Conservation (phyloP, 1,140 invertebrate genomes). For the Nasonia giraulti region DNA sequence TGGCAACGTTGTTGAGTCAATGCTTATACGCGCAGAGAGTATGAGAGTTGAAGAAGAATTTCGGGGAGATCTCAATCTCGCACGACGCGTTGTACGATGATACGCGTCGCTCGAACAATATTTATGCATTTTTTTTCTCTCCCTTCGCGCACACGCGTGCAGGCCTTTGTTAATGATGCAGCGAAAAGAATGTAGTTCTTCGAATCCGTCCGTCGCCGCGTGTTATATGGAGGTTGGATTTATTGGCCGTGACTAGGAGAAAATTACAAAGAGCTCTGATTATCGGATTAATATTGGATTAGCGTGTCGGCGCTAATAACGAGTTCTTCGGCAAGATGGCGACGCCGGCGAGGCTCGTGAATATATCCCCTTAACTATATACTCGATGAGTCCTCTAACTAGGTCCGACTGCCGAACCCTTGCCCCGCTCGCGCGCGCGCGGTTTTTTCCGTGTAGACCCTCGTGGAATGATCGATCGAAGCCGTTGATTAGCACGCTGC, state of each 20-base stretch:
- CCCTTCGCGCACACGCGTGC: no score
- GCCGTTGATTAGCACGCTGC: slow-evolving; percentile 20
- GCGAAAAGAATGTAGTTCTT: no score
- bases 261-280: slow-evolving; percentile 59
- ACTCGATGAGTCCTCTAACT: slow-evolving; percentile 9
- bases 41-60: not conserved
- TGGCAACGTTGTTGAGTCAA: not conserved
- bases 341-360: not conserved
- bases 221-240: not conserved
- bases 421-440: not conserved
- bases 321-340: not conserved
- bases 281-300: slow-evolving; percentile 61
- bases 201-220: no score
- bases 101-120: no score
- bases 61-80: not conserved
- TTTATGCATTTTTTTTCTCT: no score
- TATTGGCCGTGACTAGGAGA: slow-evolving; percentile 49
- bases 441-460: not conserved
- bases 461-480: not conserved
- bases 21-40: not conserved
- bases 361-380: not conserved
- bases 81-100: not conserved
- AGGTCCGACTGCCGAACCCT: slow-evolving; percentile 21
- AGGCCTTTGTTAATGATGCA: no score
- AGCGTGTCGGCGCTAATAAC: slow-evolving; percentile 15